Percentiles rank a stretch among this genome's conserved stretches.
Conservation (phyloP, 2,113 vertebrate genomes). For the Heliornis fulica region DNA sequence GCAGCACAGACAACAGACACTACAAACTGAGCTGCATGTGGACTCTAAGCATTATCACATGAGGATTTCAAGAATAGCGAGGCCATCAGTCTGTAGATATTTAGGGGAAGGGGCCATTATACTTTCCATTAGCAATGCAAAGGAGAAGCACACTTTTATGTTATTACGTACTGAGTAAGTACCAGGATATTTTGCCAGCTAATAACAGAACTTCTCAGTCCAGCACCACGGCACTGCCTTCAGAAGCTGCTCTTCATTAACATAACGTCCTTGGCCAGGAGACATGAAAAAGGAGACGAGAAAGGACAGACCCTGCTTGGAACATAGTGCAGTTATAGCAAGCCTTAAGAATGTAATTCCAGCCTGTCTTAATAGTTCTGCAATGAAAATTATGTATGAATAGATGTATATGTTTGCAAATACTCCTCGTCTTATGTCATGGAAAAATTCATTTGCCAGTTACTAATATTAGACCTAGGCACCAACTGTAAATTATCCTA, state of each 20-base stretch:
- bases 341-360: neutral
- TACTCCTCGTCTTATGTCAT: neutral
- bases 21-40: neutral
- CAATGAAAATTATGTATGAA: neutral
- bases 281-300: neutral
- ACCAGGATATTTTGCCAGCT: neutral
- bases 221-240: neutral
- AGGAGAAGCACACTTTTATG: neutral
- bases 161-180: neutral
- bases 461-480: neutral
- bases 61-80: neutral
- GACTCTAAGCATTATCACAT: neutral
- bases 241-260: neutral
- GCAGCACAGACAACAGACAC: neutral
- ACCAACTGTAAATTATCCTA: neutral
- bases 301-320: neutral
- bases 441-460: neutral
- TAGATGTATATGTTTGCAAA: neutral
- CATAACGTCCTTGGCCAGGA: neutral
- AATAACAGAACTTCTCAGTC: neutral
- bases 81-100: neutral
- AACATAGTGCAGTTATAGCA: neutral
- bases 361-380: neutral
- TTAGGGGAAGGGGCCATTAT: neutral
- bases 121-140: neutral